Conservation (phyloP, 2,113 vertebrate species). For the Xyliphius kryptos region DNA sequence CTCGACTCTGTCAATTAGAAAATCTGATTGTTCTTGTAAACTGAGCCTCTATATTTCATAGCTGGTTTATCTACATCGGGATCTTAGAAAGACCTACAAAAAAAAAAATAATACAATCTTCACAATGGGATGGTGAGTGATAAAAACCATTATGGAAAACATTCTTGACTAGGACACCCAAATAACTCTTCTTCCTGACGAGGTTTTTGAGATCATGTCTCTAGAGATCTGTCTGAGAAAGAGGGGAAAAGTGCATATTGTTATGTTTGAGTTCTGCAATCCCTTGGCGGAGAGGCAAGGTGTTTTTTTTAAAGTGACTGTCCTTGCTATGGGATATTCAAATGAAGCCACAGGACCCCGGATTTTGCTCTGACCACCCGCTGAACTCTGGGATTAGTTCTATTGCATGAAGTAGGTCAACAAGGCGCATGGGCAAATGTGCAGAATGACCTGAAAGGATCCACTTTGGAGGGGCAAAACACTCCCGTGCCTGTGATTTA, state of each 20-base stretch:
- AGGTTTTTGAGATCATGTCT: slow-evolving; percentile 8
- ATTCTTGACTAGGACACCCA: too few relatives aligned
- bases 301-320: slow-evolving; percentile 47
- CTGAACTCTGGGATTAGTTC: slow-evolving; percentile 65
- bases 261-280: slow-evolving; percentile 62
- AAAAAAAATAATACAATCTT: not conserved
- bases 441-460: slow-evolving; percentile 42
- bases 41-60: slow-evolving; percentile 42
- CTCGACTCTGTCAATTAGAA: slow-evolving; percentile 48
- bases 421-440: slow-evolving; percentile 56
- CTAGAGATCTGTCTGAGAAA: slow-evolving; percentile 29
- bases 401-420: slow-evolving; percentile 73
- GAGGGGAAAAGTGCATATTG: slow-evolving; percentile 46
- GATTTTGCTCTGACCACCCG: slow-evolving; percentile 64
- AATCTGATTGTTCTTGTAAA: slow-evolving; percentile 50
- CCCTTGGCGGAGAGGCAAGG: slow-evolving; percentile 49
- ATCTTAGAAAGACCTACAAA: slow-evolving; percentile 12
- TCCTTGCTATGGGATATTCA: slow-evolving; percentile 69
- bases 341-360: slow-evolving; percentile 56
- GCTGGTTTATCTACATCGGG: slow-evolving; percentile 27
- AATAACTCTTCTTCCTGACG: too few relatives aligned
- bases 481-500: not conserved
- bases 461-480: slow-evolving; percentile 28
- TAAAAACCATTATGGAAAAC: too few relatives aligned
- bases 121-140: not conserved